Evolutionary conservation across 2,113 vertebrate genomes (phyloP), one percentile per base, ranked within the genome.

Genomic region (Tiliqua scincoides): DNA sequence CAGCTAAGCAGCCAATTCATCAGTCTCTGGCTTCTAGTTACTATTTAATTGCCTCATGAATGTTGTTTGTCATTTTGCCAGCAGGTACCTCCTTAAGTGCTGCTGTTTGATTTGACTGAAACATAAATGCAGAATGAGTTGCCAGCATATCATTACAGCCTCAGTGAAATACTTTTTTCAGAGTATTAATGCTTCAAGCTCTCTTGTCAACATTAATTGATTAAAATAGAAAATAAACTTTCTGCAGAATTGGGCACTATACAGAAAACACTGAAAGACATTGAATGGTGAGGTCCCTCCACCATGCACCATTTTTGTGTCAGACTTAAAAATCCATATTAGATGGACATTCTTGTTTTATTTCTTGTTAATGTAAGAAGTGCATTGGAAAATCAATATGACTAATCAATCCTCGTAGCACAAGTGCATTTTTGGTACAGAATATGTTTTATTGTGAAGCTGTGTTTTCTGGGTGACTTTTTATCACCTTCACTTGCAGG

Each of bases 1-100:
- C 57, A 65, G 52, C 70, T 81, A 63, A 52, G 40, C n/a, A 63
- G 37, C 57, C 85, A 73, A 30, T 79, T 80, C 70, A 52, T 65
- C 37, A 43, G 25, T 74, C 70, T n/a, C 43, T 74, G n/a, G 61
- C 43, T 80, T 73, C 85, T 86, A 37, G 85, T 92, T 95, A 85
- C 89, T 89, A 83, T 90, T 95, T 95, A 95, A 95, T 95, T 96
- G 94, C 91, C 87, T 93, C 63, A 83, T 89, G 91, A 89, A 85
- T 90, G 94, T 92, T 94, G 81, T 93, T 96, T 96, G 96, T 96
- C 94, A 95, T 23, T 94, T 95, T 96, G 95, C 95, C 95, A 95
- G 93, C 93, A 93, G 93, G 86, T 94, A 93, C 89, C 90, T 88
- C 88, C 92, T 95, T 95, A 96, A 96, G 93, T 93, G 91, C 93